phyloP scores from a whole-genome alignment of 2,888 invertebrate species.

The Melieria omissa region DNA sequence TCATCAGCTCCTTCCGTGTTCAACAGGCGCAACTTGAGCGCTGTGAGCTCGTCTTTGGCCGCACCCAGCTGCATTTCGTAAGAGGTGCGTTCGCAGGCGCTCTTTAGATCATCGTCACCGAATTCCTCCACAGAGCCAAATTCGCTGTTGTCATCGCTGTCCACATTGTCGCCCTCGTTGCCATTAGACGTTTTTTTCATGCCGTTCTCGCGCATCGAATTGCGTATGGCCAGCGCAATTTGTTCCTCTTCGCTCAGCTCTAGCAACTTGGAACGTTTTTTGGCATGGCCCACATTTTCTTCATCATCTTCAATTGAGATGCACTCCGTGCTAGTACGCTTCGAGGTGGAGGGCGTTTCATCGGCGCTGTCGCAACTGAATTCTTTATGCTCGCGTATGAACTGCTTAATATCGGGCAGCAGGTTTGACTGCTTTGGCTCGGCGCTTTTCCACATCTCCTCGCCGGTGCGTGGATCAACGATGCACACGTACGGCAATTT shows the following conservation, averaged over 20 bases:
- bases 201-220: constrained; percentile 65
- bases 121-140: constrained; percentile 56
- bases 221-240: constrained; percentile 63
- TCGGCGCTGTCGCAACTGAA: constrained; percentile 51
- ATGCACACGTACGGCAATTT: constrained; percentile 74
- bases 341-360: constrained; percentile 56
- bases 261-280: constrained; percentile 54
- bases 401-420: constrained; percentile 52
- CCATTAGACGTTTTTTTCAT: constrained; percentile 27
- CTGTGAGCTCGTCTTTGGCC: constrained; percentile 55
- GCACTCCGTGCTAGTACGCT: constrained; percentile 45
- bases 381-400: constrained; percentile 55
- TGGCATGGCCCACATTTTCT: constrained; percentile 43
- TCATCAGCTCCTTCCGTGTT: constrained; percentile 57
- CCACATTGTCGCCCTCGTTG: constrained; percentile 28
- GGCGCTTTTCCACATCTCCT: constrained; percentile 67
- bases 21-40: constrained; percentile 59
- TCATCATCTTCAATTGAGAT: constrained; percentile 39
- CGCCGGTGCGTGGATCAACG: constrained; percentile 77
- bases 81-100: constrained; percentile 47
- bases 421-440: constrained; percentile 57
- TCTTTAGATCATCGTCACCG: constrained; percentile 53
- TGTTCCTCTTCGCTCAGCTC: constrained; percentile 65
- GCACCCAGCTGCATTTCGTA: constrained; percentile 55
- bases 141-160: constrained; percentile 50